Conservation (phyloP, 1,140 invertebrate genomes). For the Dendrolimus kikuchii region DNA sequence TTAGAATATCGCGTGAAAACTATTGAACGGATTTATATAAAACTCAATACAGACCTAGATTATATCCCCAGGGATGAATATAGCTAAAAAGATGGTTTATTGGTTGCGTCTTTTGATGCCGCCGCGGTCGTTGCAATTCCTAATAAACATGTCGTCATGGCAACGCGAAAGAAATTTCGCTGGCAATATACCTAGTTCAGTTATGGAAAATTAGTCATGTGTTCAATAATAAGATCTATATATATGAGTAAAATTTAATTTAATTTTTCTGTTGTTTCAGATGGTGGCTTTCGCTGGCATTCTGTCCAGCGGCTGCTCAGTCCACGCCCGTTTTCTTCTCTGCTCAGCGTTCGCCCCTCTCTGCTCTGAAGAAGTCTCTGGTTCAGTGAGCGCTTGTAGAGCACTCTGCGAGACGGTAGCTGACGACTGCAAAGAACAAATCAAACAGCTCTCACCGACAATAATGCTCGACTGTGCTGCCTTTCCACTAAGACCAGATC, state of each 20-base stretch:
- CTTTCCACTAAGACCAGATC: conserved; percentile 70
- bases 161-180: too few relatives aligned
- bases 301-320: conserved; percentile 89
- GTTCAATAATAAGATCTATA: too few relatives aligned
- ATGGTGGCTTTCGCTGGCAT: conserved; percentile 84
- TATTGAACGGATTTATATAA: too few relatives aligned
- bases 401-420: conserved; percentile 88
- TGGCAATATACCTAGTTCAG: too few relatives aligned
- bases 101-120: too few relatives aligned
- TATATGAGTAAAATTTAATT: background rate
- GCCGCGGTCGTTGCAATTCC: too few relatives aligned
- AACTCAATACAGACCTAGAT: too few relatives aligned
- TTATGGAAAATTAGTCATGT: too few relatives aligned
- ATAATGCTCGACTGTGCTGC: conserved; percentile 86
- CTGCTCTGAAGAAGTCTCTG: conserved; percentile 90
- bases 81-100: too few relatives aligned
- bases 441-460: conserved; percentile 78
- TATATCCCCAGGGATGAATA: too few relatives aligned
- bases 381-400: conserved; percentile 90
- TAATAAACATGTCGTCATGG: too few relatives aligned
- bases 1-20: too few relatives aligned
- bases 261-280: conserved; percentile 65
- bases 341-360: conserved; percentile 94
- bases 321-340: conserved; percentile 89
- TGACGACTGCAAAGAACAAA: conserved; percentile 82